A percentile compares a stretch with the other conserved stretches of the same genome.
These are phyloP conservation scores for Garrulus glandarius DNA, from an alignment of 2,797 vertebrate genomes.

Conservation along the genomic window DNA sequence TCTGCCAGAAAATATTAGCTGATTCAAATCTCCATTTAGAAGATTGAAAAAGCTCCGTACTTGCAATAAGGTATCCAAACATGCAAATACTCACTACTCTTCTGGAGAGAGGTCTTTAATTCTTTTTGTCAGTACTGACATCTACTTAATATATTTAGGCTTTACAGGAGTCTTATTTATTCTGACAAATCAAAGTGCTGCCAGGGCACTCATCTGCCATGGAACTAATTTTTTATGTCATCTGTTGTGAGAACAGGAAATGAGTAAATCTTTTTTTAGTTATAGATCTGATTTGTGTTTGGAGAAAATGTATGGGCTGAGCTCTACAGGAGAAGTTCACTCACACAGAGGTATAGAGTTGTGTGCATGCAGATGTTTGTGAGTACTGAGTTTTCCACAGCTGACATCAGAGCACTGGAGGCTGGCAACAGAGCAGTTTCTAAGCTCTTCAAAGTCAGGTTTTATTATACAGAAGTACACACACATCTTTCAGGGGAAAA, in stretches of 20 bases:
- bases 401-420: background rate
- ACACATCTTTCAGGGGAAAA: rapidly evolving
- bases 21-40: background rate
- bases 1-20: background rate
- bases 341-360: background rate
- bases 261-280: background rate
- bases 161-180: background rate
- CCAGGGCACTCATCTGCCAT: background rate
- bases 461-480: background rate
- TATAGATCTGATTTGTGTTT: background rate
- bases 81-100: background rate
- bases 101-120: background rate
- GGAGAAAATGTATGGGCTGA: background rate
- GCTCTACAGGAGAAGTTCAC: background rate
- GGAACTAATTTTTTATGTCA: background rate
- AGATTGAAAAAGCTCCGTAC: background rate
- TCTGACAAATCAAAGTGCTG: constrained; percentile 7
- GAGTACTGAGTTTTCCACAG: rapidly evolving
- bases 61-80: background rate
- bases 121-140: background rate
- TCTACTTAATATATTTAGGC: background rate
- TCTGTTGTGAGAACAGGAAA: background rate
- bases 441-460: background rate
- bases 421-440: background rate
- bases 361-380: background rate